A percentile compares a stretch with the other conserved stretches of the same genome.
Evolutionary conservation across 2,888 invertebrate genomes (phyloP).

Genomic region (Slavum lentiscoides): DNA sequence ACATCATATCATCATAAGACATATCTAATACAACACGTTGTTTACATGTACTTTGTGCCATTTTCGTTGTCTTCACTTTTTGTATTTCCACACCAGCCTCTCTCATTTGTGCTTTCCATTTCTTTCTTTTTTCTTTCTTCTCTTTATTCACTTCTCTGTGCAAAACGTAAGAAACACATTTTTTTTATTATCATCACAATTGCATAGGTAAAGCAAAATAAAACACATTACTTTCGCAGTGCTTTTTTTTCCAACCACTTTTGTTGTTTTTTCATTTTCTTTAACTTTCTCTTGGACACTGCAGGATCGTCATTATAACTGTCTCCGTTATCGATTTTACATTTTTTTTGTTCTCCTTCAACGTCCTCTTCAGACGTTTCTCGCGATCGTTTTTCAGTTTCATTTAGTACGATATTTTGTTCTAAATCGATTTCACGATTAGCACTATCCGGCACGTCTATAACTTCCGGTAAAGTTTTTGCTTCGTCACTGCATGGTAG

Average conservation of each 20-base stretch:
- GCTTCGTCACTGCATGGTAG: not conserved
- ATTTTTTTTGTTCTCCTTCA: slow-evolving; percentile 1
- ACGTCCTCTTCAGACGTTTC: not conserved
- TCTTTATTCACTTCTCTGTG: slow-evolving; percentile 14
- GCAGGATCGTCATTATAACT: not conserved
- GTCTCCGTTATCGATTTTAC: not conserved
- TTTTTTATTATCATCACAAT: not conserved
- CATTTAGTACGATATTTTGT: not conserved
- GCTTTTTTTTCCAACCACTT: slow-evolving; percentile 74
- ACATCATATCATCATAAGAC: slow-evolving; percentile 90
- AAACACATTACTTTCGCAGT: slow-evolving; percentile 65
- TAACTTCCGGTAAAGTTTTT: not conserved
- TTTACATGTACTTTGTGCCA: slow-evolving; percentile 71
- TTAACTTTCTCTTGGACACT: slow-evolving; percentile 67
- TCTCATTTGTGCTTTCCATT: slow-evolving; percentile 20
- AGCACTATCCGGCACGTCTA: too few species aligned
- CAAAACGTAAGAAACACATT: slow-evolving; percentile 6
- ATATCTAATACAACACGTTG: slow-evolving; percentile 81
- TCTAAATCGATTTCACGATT: not conserved
- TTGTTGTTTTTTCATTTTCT: slow-evolving; percentile 71
- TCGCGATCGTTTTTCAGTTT: not conserved
- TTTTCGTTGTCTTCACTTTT: slow-evolving; percentile 68
- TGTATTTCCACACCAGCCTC: not conserved
- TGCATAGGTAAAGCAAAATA: not conserved
- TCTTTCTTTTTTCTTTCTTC: slow-evolving; percentile 32